Evolutionary conservation across 2,888 invertebrate species (phyloP).

Genomic region (Merodon equestris): DNA sequence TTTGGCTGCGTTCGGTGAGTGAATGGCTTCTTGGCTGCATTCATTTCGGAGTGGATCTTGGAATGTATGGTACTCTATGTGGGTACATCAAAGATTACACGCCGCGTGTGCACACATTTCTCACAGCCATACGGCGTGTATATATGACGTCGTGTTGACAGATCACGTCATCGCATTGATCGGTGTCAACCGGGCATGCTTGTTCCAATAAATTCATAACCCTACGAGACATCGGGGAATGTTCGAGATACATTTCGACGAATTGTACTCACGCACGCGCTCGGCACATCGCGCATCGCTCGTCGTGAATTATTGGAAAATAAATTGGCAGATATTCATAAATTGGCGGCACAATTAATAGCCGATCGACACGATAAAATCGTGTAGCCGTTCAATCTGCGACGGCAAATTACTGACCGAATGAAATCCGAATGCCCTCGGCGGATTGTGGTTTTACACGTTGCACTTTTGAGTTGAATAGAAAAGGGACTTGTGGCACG

Average conservation of each 20-base stretch:
- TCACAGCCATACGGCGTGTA: constrained; percentile 28
- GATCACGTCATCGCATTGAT: constrained; percentile 62
- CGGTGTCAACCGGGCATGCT: constrained; percentile 64
- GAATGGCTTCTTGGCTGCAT: constrained; percentile 21
- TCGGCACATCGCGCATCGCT: constrained; percentile 15
- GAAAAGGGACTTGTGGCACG: constrained; percentile 45
- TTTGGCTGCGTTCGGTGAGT: constrained; percentile 27
- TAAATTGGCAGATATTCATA: constrained; percentile 68
- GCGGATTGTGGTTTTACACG: constrained; percentile 51
- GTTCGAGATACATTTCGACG: constrained; percentile 28
- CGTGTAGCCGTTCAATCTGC: constrained; percentile 61
- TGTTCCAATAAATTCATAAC: constrained; percentile 64
- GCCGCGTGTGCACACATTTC: constrained; percentile 26
- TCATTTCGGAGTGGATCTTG: too few relatives aligned
- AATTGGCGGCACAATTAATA: constrained; percentile 69
- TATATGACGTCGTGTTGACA: constrained; percentile 65
- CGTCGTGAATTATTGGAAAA: constrained; percentile 66
- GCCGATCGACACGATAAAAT: constrained; percentile 64
- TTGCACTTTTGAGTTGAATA: constrained; percentile 49
- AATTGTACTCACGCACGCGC: constrained; percentile 47
- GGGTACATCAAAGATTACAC: constrained; percentile 40
- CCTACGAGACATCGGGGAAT: constrained; percentile 42
- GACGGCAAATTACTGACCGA: constrained; percentile 53
- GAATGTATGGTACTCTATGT: neutral
- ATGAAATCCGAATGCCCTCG: constrained; percentile 47